Base-by-base conservation (phyloP, 2,797 vertebrate genomes). In the Alcedo atthis region DNA sequence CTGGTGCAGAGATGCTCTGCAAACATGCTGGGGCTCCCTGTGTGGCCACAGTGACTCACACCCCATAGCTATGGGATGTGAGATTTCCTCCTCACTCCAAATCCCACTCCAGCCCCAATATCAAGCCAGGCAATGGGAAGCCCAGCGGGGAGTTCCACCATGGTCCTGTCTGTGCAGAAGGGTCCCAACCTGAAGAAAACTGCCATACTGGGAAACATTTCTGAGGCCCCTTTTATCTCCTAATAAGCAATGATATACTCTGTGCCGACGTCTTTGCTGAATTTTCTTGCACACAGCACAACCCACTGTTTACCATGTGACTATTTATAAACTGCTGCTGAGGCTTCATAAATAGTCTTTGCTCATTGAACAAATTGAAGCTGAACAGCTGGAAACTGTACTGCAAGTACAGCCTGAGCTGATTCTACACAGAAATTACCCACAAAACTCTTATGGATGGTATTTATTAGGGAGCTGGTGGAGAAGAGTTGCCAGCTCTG, bases 321-420 rank as follows among this genome's bases (percentile, higher is more conserved):
- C 79, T 94, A 76, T 95, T 93, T 93, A 83, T 87, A 94, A 94
- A 85, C 76, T 79, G 58, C 79, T 70, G 81, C 59, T 69, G 70
- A 73, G 79, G 74, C 75, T 85, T 81, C 71, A 12, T 80, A 92
- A 92, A 95, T 94, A 96, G 85, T 54, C 94, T 95, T 95, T 96
- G 81, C 94, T 96, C 68, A 14, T 92, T 2, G 10, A 85, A 91
- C 88, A 95, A 87, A 94, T 79, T 94, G 82, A 89, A 95, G 91
- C 87, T 55, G 90, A 96, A 95, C 97, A 98, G 96, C 97, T 97
- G 97, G 94, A 97, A 97, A 91, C 82, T 95, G 94, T 88, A 86
- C 78, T 89, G 87, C 86, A 22, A 90, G 51, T 22, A 81, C 57
- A 85, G 75, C 73, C 95, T 3, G 58, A 93, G 94, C 94, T 73